Evolutionary conservation across 2,797 vertebrate species (phyloP).

Genomic region (Mico argentatus): DNA sequence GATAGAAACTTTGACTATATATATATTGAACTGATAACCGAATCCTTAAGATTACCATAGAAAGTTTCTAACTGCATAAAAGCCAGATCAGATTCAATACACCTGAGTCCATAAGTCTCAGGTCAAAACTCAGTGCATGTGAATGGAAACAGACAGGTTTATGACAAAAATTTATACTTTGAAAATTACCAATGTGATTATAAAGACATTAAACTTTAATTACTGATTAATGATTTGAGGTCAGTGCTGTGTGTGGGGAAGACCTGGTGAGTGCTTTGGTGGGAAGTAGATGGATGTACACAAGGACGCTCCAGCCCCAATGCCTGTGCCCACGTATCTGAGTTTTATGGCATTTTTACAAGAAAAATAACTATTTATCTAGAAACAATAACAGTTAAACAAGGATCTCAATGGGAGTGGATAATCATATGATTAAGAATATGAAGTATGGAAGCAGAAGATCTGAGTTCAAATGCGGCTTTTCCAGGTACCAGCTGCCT

Average conservation of each 20-base stretch:
- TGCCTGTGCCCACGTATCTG: not conserved
- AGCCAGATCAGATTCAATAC: not conserved
- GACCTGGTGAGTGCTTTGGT: not conserved
- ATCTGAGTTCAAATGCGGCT: not conserved
- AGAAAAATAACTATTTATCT: not conserved
- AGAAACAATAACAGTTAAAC: not conserved
- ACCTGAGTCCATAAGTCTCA: not conserved
- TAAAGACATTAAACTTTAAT: not conserved
- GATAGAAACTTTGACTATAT: not conserved
- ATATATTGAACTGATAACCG: not conserved
- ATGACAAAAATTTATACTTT: not conserved
- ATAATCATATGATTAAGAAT: not conserved
- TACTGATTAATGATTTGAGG: not conserved
- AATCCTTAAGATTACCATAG: not conserved
- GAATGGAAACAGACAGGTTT: conserved; percentile 6
- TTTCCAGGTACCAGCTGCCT: not conserved
- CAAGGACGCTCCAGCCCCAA: not conserved
- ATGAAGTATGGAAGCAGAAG: not conserved
- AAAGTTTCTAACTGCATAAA: not conserved
- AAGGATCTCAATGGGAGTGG: not conserved
- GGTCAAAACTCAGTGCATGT: not conserved
- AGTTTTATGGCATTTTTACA: not conserved
- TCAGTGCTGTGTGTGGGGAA: not conserved
- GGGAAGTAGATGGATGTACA: not conserved
- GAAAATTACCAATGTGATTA: not conserved